A percentile compares a stretch with the other conserved stretches of the same genome.
Evolutionary conservation across 1,140 invertebrate genomes (phyloP).

Genomic region (Polyergus mexicanus): DNA sequence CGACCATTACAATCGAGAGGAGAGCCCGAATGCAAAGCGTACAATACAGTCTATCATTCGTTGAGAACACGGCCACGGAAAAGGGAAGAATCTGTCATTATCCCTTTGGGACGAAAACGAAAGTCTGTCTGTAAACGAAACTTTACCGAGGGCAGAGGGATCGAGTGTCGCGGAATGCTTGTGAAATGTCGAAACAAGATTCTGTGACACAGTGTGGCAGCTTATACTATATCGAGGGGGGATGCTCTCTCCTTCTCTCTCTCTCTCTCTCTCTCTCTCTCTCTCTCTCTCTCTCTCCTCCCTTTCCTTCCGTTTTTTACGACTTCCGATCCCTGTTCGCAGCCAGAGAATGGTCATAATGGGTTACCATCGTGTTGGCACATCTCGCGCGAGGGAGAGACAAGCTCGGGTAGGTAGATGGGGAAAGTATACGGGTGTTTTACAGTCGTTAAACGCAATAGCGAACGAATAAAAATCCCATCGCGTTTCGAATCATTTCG

Average conservation of each 20-base stretch:
- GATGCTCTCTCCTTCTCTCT: conserved; percentile 17
- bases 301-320: conserved; percentile 64
- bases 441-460: conserved; percentile 86
- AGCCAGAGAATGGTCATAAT: conserved; percentile 65
- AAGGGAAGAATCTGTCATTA: conserved; percentile 82
- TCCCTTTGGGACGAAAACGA: conserved; percentile 76
- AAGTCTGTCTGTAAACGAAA: conserved; percentile 42
- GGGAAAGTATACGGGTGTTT: conserved; percentile 76
- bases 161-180: conserved; percentile 65
- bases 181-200: conserved; percentile 73
- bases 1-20: not conserved
- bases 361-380: conserved; percentile 63
- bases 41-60: conserved; percentile 15
- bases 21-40: not conserved
- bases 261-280: not conserved
- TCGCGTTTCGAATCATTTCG: conserved; percentile 85
- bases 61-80: conserved; percentile 37
- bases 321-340: conserved; percentile 62
- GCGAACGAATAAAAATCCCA: conserved; percentile 84
- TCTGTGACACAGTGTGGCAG: conserved; percentile 57
- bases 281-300: not conserved
- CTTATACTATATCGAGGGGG: not conserved
- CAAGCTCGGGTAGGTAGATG: conserved; percentile 16
- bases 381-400: conserved; percentile 61
- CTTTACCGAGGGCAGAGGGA: conserved; percentile 8